phyloP scores from a whole-genome alignment of 2,888 invertebrate species.

The Glaucopsyche alexis region DNA sequence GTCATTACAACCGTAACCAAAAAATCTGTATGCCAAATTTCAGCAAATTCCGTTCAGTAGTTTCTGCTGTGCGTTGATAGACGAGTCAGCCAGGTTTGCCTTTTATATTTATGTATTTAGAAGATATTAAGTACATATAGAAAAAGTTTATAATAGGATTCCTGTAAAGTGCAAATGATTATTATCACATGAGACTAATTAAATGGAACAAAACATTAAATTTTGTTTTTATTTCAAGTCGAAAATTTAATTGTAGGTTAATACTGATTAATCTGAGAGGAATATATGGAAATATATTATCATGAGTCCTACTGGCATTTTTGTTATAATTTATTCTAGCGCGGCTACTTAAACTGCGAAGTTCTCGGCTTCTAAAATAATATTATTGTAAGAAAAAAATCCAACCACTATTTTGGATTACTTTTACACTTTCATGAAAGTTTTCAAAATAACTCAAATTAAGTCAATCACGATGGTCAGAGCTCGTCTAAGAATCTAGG shows the following conservation, averaged over 20 bases:
- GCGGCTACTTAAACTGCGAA: constrained; percentile 11
- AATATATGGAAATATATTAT: constrained; percentile 11
- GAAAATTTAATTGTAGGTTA: neutral
- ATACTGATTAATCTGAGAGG: constrained; percentile 9
- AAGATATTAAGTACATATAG: no score
- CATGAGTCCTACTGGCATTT: neutral
- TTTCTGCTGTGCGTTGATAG: no score
- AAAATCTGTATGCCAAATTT: no score
- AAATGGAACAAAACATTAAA: no score
- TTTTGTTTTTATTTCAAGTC: neutral
- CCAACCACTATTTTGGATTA: no score
- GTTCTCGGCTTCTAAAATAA: neutral
- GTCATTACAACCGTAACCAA: no score
- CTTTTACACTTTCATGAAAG: neutral
- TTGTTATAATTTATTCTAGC: neutral
- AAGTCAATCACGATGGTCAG: neutral
- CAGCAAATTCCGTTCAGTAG: no score
- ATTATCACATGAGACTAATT: neutral
- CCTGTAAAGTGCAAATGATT: neutral
- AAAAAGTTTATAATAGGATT: neutral
- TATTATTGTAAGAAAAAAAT: neutral
- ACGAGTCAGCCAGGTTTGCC: no score
- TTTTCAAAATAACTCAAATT: neutral
- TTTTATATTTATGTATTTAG: no score
- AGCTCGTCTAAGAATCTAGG: neutral